Conservation (phyloP, 2,113 vertebrate genomes). For the Rhombomys opimus region DNA sequence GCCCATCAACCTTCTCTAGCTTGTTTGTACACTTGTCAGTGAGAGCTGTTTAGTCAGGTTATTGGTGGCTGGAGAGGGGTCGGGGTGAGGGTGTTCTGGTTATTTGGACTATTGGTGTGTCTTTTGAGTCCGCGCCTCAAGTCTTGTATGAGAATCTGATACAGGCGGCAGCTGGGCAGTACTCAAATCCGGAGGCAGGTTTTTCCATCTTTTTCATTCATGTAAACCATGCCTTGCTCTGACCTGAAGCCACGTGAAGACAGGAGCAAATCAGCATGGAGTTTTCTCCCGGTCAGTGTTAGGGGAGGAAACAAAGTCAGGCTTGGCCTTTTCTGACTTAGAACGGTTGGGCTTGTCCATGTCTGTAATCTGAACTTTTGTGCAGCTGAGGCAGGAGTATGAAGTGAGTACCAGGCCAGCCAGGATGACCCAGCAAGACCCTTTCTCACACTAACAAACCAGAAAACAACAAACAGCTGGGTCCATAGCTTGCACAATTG, state of each 20-base stretch:
- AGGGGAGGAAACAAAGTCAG: neutral
- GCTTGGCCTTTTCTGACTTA: neutral
- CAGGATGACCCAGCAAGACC: neutral
- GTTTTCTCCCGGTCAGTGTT: neutral
- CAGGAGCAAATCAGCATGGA: neutral
- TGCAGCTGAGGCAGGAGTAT: neutral
- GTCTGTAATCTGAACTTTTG: neutral
- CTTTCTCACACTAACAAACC: neutral
- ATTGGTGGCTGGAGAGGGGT: neutral
- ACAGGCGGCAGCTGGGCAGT: neutral
- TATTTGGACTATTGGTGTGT: neutral
- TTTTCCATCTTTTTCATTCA: neutral
- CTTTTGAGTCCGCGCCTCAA: neutral
- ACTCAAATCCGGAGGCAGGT: neutral
- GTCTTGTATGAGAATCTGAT: constrained; percentile 34
- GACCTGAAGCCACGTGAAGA: neutral
- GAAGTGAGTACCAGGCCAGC: neutral
- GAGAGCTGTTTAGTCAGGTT: neutral
- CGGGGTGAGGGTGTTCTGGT: neutral
- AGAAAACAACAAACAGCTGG: neutral
- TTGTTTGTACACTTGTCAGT: constrained; percentile 7
- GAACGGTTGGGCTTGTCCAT: neutral
- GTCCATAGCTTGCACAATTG: neutral
- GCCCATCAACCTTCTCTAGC: neutral
- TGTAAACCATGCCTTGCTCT: neutral